phyloP scores from a whole-genome alignment of 2,797 vertebrate genomes.

The Pitangus sulphuratus region DNA sequence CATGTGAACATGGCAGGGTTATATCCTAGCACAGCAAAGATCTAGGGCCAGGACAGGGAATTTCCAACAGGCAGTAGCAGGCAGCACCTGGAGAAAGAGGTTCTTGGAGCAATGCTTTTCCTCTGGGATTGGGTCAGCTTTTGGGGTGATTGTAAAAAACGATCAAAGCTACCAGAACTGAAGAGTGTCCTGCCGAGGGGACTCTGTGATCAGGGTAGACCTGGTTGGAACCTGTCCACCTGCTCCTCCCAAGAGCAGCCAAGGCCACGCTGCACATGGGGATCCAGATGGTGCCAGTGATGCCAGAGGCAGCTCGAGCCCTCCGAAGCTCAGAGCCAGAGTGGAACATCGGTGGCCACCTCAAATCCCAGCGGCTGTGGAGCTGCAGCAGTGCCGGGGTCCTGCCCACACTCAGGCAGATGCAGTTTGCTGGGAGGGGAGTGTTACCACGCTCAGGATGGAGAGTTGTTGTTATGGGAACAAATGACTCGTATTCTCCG shows the following conservation, averaged over 20 bases:
- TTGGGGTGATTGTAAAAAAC: background rate
- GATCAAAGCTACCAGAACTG: background rate
- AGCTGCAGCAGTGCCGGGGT: background rate
- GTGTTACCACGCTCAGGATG: background rate
- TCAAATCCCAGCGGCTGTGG: fast-evolving
- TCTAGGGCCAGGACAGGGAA: background rate
- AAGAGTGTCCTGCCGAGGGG: background rate
- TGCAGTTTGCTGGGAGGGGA: background rate
- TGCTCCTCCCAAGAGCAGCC: background rate
- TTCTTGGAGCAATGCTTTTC: background rate
- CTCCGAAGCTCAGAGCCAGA: background rate
- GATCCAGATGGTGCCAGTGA: background rate
- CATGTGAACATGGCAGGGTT: constrained; percentile 21
- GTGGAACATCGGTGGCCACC: fast-evolving
- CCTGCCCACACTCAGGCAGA: background rate
- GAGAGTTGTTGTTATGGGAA: constrained; percentile 76
- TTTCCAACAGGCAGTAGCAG: background rate
- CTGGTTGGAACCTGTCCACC: background rate
- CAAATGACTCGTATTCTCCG: constrained; percentile 65
- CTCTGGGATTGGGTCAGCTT: background rate
- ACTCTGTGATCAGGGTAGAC: background rate
- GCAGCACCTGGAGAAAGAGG: background rate
- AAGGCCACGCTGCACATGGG: background rate
- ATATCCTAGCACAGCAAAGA: background rate
- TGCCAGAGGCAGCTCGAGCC: fast-evolving